Base-by-base conservation (phyloP, 2,888 invertebrate species). In the Biston betularia region DNA sequence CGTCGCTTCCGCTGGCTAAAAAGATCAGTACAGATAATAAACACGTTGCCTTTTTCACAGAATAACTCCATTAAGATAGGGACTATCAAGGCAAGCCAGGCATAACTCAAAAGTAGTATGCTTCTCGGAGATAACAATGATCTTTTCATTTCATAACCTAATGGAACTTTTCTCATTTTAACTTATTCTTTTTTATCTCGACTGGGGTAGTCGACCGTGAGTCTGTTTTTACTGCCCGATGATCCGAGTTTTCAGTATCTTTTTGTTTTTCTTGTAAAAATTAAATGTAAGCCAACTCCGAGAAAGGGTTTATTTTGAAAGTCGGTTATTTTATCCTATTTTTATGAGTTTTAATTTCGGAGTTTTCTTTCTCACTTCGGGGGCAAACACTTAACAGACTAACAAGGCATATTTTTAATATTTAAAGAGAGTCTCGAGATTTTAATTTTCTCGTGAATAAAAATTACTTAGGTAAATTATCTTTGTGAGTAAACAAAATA, bases 91-190 rank as follows among this genome's bases (percentile, higher is more conserved):
- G 73, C 70, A 79, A 78, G 76, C 77, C 67, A 75, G 76, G 79
- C 81, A 84, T 90, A 86, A 90, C 83, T 90, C 87, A 86, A 83
- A 86, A 87, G 88, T 85, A 87, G 87, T 87, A 86, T 87, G 85
- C 84, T 68, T 75, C 69, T 72, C 73, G 71, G 74, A 88, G 90
- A 89, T 90, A 91, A 86, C 85, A 80, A 80, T 84, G 88, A 90
- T 88, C 86, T 89, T 87, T 89, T 86, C 87, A 88, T 91, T 91
- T 89, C 89, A 89, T 89, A 89, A 89, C 87, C 87, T 83, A 88
- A 89, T 84, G 83, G 86, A 92, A 91, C 87, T 92, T 92, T 91
- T 91, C 89, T 89, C 90, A 89, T 91, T 92, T 86, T 82, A 90
- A 90, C 88, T 90, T 89, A 86, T 86, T 83, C 84, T 83, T 85